Evolutionary conservation across 64 coral and sea anemone genomes (phyloP), one percentile per base, ranked within the genome.

Genomic region (Stylophora pistillata): DNA sequence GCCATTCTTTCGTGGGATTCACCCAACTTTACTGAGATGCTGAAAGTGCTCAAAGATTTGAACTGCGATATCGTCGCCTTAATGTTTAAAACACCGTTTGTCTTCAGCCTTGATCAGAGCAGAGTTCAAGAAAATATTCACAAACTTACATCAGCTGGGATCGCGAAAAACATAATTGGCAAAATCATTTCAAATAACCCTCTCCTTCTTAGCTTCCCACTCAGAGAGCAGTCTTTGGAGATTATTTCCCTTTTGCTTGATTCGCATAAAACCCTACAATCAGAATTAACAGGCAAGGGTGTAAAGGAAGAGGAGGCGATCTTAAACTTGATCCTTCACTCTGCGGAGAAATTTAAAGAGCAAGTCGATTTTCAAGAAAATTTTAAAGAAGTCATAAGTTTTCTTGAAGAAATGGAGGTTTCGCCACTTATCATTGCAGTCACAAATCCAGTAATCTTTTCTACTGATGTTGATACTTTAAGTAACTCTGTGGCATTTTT

Each of bases 381-480:
- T 54, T 95, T 95, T 29, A 85, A 92, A 53, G 53, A 23, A 79
- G 78, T 90, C 16, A 78, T 82, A 32, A 70, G 81, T 21, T 99
- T 99, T 93, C 73, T 99, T 15, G 54, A 91, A 61, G 97, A 99
- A 29, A 74, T 99, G 13, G 90, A 99, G 56, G 66, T 99, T 73
- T 95, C 94, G 13, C 87, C 94, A 13, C 55, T 90, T 30, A 63
- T 90, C 28, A 82, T 99, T 12, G 76, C 92, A 47, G 81, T 89
- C 30, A 99, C 73, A n/a, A 93, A 85, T 85, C 97, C 97, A 53
- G 59, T 85, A 31, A 91, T 99, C 54, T 95, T 99, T 70, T 68
- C 78, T 74, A 78, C 90, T 79, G 72, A 92, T 57, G 26, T 87
- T 37, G 21, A 82, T 11, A 87, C 47, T 14, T 84, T 99, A 7